Evolutionary conservation across 2,797 vertebrate species (phyloP).

Genomic region (Coregonus sp.): DNA sequence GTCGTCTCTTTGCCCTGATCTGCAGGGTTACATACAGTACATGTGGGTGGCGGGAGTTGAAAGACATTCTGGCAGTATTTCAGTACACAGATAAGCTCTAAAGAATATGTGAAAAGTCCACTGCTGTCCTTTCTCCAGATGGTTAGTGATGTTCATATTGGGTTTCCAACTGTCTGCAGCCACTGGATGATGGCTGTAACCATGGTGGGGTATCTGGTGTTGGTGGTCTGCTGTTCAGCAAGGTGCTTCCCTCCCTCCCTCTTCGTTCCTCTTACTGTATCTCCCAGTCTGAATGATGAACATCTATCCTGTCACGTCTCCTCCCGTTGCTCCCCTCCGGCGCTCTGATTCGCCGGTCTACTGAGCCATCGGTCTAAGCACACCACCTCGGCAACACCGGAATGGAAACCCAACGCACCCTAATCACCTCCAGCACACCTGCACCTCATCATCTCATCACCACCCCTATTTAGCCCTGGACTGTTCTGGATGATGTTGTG

Average conservation of each 20-base stretch:
- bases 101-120: conserved; percentile 29
- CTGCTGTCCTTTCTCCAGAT: conserved; percentile 59
- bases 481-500: no score
- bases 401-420: no score
- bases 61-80: conserved; percentile 48
- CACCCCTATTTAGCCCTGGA: no score
- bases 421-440: no score
- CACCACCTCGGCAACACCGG: no score
- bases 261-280: not conserved
- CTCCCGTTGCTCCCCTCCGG: no score
- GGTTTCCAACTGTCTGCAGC: conserved; percentile 58
- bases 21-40: conserved; percentile 39
- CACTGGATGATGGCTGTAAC: conserved; percentile 19
- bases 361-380: no score
- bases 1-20: conserved; percentile 50
- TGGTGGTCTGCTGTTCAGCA: conserved; percentile 44
- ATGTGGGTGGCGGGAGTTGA: conserved; percentile 51
- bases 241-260: not conserved
- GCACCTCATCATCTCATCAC: no score
- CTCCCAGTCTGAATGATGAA: no score
- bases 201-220: conserved; percentile 43
- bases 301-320: no score
- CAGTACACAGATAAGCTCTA: conserved; percentile 39
- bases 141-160: conserved; percentile 44
- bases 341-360: no score